Evolutionary conservation across 2,888 invertebrate species (phyloP).

Genomic region (Dasypogon diadema): DNA sequence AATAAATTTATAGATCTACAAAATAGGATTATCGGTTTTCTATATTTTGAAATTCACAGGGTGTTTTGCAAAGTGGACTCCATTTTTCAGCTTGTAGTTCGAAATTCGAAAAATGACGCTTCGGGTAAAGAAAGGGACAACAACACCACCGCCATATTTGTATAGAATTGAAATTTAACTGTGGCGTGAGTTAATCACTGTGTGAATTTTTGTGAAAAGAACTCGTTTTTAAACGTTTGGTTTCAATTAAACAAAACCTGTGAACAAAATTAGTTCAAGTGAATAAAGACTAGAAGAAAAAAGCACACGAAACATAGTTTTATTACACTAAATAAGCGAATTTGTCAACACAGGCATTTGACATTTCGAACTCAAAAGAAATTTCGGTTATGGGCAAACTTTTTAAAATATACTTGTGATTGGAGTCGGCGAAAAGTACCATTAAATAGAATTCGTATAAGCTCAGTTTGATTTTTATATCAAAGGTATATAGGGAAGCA

Average conservation of each 20-base stretch:
- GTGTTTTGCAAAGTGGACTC: too few species aligned
- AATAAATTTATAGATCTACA: too few species aligned
- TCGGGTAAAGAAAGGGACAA: neutral
- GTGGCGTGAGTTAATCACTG: constrained; percentile 6
- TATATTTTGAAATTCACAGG: too few species aligned
- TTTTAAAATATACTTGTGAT: constrained; percentile 15
- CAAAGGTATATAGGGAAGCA: neutral
- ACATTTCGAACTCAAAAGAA: constrained; percentile 9
- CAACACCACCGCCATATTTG: constrained; percentile 12
- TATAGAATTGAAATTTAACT: constrained; percentile 48
- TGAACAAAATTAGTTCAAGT: too few species aligned
- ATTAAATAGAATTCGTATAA: neutral
- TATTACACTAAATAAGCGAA: neutral
- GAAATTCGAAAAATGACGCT: constrained; percentile 18
- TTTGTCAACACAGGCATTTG: constrained; percentile 9
- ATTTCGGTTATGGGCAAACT: constrained; percentile 35
- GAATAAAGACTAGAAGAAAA: too few species aligned
- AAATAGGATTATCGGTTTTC: too few species aligned
- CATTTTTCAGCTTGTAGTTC: too few species aligned
- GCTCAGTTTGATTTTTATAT: neutral
- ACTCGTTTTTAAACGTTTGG: too few species aligned
- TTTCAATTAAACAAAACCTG: too few species aligned
- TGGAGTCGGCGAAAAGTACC: neutral
- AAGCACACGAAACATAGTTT: too few species aligned
- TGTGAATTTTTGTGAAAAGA: constrained; percentile 18